Evolutionary conservation across 2,113 vertebrate species (phyloP), one percentile per base, ranked within the genome.

Genomic region (Prunella himalayana): DNA sequence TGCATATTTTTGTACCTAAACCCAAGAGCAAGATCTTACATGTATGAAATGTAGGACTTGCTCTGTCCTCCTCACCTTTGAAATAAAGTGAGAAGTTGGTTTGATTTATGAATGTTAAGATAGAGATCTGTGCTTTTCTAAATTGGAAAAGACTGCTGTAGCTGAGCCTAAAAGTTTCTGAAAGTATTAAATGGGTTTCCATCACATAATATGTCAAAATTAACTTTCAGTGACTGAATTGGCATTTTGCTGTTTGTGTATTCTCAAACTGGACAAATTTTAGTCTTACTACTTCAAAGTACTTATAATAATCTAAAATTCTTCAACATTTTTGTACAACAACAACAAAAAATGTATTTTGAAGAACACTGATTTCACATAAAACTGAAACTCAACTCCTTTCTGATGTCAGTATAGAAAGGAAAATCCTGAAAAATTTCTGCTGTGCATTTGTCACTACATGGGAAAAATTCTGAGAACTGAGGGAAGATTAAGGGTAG

Each of bases 341-440:
- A 24, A 21, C 37, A 37, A 37, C 37, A 37, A 39, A 37, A n/a
- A 51, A 11, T 61, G 3, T 23, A 39, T 91, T 95, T 63, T 39
- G 44, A 81, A 69, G 10, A 64, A 69, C 69, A 86, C 22, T 72
- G 23, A 76, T 86, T 94, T 96, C 75, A 51, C 60, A 51, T 69
- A 71, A 94, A 90, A 56, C 37, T 66, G 42, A 85, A 96, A 44
- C 14, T 95, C 3, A 30, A 91, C 91, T 94, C 60, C 33, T 94
- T n/a, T 80, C 31, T 88, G 14, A 2, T 35, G 51, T 71, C 73
- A 80, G 7, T 39, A 41, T 61, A 66, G 63, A 81, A 94, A 88
- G 50, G 18, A 86, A 95, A 95, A 70, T 63, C 28, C 54, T 68
- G 6, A 31, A 82, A 41, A 65, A 82, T 44, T 27, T 57, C 15